These are phyloP conservation scores for Aurelia sp. DNA, from an alignment of 30 jellyfish, hydroid and myxozoan genomes.

Conservation along the genomic window DNA sequence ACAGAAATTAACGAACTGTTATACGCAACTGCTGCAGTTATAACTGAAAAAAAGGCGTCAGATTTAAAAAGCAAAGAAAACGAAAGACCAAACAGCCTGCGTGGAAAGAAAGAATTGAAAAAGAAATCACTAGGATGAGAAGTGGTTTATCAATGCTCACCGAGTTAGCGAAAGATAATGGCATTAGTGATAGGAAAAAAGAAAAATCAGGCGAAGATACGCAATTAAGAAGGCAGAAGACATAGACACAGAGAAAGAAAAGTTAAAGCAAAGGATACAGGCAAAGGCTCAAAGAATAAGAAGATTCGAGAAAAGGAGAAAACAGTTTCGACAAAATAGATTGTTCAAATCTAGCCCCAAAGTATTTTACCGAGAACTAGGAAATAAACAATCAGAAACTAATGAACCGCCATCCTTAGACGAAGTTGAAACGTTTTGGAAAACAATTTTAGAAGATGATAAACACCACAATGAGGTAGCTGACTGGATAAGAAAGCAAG, in stretches of 20 bases:
- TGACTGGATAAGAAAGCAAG: not conserved
- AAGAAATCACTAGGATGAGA: not conserved
- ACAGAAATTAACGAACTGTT: no score
- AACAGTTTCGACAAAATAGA: not conserved
- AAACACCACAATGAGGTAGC: slow-evolving; percentile 10
- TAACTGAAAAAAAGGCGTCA: slow-evolving; percentile 1
- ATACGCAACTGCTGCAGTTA: no score
- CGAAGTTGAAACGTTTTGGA: slow-evolving; percentile 24
- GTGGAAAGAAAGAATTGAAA: slow-evolving; percentile 1
- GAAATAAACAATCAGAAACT: not conserved
- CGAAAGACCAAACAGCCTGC: not conserved
- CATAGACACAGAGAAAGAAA: not conserved
- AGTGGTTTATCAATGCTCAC: not conserved
- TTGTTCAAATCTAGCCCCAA: not conserved
- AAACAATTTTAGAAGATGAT: slow-evolving; percentile 20
- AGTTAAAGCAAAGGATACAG: slow-evolving; percentile 5
- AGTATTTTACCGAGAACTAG: slow-evolving; percentile 5
- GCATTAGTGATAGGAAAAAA: not conserved
- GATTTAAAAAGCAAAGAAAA: not conserved
- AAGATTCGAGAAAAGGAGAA: not conserved
- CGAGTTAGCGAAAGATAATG: not conserved
- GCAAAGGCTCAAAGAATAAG: slow-evolving; percentile 3
- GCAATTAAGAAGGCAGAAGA: not conserved
- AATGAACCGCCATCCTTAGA: slow-evolving; percentile 1
- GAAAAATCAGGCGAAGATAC: not conserved